Percentiles rank a stretch among this genome's conserved stretches.
Conservation (phyloP, 2,113 vertebrate genomes). For the Formicarius rufipectus region DNA sequence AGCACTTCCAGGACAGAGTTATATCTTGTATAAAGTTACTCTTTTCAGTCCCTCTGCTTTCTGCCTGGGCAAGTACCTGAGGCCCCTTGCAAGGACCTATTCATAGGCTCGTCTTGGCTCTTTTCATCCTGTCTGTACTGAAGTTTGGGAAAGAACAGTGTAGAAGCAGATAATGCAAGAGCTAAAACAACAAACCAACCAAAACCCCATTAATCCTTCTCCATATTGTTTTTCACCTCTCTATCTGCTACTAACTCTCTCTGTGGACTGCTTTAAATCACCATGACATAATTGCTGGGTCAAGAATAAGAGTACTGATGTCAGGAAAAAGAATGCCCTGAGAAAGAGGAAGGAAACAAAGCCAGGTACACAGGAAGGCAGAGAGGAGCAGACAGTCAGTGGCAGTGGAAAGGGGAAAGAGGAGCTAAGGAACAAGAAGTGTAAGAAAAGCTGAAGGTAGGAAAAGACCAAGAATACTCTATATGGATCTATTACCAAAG, state of each 20-base stretch:
- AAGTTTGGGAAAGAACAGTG: not conserved
- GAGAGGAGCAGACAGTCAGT: not conserved
- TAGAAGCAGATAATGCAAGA: not conserved
- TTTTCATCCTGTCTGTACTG: not conserved
- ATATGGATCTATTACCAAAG: not conserved
- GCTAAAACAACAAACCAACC: not conserved
- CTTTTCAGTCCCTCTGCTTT: not conserved
- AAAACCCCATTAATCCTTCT: not conserved
- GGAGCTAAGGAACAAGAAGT: not conserved
- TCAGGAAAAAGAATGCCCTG: not conserved
- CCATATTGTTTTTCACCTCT: not conserved
- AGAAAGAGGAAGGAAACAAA: not conserved
- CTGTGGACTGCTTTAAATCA: not conserved
- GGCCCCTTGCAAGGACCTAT: not conserved
- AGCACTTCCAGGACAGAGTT: not conserved
- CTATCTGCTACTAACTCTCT: not conserved
- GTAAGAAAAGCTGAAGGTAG: not conserved
- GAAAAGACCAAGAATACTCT: not conserved
- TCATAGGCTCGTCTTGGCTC: not conserved
- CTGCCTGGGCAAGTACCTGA: not conserved
- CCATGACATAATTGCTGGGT: not conserved
- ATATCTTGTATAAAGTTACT: not conserved
- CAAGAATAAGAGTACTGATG: not conserved
- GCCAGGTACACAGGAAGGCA: not conserved
- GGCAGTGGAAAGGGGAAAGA: not conserved